Evolutionary conservation across 2,888 invertebrate genomes (phyloP).

Genomic region (Platynereis dumerilii): DNA sequence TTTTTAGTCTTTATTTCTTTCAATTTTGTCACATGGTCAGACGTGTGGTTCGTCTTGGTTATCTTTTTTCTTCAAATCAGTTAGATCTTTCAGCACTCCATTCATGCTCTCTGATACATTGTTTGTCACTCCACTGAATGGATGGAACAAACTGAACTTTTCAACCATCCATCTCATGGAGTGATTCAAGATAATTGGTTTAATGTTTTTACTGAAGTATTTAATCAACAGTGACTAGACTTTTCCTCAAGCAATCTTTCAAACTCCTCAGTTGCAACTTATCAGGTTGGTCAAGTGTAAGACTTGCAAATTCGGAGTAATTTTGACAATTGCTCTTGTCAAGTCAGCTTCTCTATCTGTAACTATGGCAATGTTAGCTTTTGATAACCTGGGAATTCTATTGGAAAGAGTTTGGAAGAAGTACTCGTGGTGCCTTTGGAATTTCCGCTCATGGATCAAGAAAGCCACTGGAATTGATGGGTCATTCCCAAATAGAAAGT

Average conservation of each 20-base stretch:
- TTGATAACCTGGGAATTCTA: not conserved
- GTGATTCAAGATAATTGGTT: not conserved
- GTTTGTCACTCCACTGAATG: conserved; percentile 6
- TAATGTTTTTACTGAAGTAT: conserved; percentile 2
- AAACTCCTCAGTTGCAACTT: conserved; percentile 5
- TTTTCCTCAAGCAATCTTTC: not conserved
- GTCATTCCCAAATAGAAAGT: not conserved
- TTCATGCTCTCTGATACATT: conserved; percentile 2
- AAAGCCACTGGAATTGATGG: not conserved
- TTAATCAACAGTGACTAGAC: not conserved
- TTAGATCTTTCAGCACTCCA: not conserved
- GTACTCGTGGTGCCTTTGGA: conserved; percentile 5
- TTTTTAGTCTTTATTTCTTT: too few relatives aligned
- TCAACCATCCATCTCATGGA: not conserved
- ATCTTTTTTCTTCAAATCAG: conserved; percentile 6
- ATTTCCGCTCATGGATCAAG: conserved; percentile 5
- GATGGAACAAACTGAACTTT: not conserved
- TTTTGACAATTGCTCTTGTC: not conserved
- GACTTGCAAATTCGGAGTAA: not conserved
- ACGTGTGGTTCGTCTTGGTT: too few relatives aligned
- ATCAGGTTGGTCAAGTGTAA: conserved; percentile 1
- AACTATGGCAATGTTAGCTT: not conserved
- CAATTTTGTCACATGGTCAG: too few relatives aligned
- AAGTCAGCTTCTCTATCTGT: conserved; percentile 1
- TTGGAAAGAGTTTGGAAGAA: not conserved